Evolutionary conservation across 2,888 invertebrate species (phyloP), one percentile per base, ranked within the genome.

Genomic region (Oithona nana): DNA sequence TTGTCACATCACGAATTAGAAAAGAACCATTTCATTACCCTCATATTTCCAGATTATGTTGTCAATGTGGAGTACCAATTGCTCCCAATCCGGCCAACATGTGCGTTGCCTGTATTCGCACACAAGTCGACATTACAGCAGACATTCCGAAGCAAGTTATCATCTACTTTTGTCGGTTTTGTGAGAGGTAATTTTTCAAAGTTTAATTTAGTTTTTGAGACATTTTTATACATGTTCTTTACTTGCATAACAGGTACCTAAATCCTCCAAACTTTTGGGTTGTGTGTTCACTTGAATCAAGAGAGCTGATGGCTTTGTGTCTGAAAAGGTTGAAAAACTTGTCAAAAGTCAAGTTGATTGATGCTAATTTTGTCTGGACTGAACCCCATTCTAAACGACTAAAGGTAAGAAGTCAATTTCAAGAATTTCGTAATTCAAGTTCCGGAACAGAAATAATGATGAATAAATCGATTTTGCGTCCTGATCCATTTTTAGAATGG

Each of bases 331-430:
- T 99, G 28, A 95, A 87, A 73, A 90, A 90, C 0, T 75, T 97
- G 6, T 85, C 81, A 69, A 81, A 85, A 71, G 87, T 97, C 0
- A 88, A 92, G 70, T 76, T 99, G 20, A 78, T 95, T 62, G 97
- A 98, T 78, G 98, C 98, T 50, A 84, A 86, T 0, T 98, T 98
- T 76, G 81, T 94, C 2, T 98, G 97, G 97, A 99, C 98, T 11
- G 98, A 98, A 72, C 93, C 95, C 48, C 98, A 98, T 77, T 98
- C 97, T 1, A 94, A 90, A 74, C 80, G 98, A 67, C 83, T 99
- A 61, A 97, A 95, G 78, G 86, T 92, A 65, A 73, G 72, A 48
- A 48, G 16, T 48, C 11, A 11, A 48, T 13, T 48, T 48, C 48
- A 48, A 48, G 48, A 48, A 48, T 48, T 16, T 48, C 48, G 11